Percentiles rank a stretch among this genome's conserved stretches.
Conservation (phyloP, 1,140 invertebrate genomes). For the Cyclargus thomasi region DNA sequence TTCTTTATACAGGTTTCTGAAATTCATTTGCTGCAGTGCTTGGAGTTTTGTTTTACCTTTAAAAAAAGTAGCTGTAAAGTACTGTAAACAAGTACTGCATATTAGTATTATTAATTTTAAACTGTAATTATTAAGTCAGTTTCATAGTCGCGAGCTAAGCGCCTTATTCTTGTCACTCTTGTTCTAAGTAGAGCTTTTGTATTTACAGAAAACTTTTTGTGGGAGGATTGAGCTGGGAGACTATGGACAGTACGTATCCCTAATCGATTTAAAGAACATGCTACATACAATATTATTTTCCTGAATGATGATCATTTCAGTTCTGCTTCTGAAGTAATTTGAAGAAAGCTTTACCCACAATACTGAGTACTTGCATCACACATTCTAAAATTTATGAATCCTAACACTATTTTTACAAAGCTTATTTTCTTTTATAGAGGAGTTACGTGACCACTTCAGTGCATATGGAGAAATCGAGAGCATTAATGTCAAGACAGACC, state of each 20-base stretch:
- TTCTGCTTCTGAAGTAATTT: slow-evolving; percentile 74
- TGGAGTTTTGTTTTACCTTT: slow-evolving; percentile 72
- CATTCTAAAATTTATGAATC: slow-evolving; percentile 29
- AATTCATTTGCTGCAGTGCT: slow-evolving; percentile 77
- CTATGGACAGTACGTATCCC: slow-evolving; percentile 93
- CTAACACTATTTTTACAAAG: slow-evolving; percentile 12
- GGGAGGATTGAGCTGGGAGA: slow-evolving; percentile 97
- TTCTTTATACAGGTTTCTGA: slow-evolving; percentile 70
- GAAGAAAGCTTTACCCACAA: slow-evolving; percentile 71
- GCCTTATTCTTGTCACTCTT: slow-evolving; percentile 34
- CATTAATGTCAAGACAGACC: slow-evolving; percentile 95
- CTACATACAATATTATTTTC: background rate
- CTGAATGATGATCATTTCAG: slow-evolving; percentile 71
- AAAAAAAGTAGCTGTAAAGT: slow-evolving; percentile 75
- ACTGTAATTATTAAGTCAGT: slow-evolving; percentile 66
- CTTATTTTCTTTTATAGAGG: slow-evolving; percentile 84
- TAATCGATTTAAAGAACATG: background rate
- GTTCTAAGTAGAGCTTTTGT: slow-evolving; percentile 58
- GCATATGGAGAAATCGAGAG: slow-evolving; percentile 94
- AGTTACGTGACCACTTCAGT: slow-evolving; percentile 92
- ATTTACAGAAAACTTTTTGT: slow-evolving; percentile 97
- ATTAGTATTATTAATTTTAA: slow-evolving; percentile 68
- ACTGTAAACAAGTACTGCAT: slow-evolving; percentile 77
- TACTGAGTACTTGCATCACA: slow-evolving; percentile 38
- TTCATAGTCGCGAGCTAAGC: slow-evolving; percentile 54